phyloP scores from a whole-genome alignment of 2,888 invertebrate species.

The Napeogenes inachia region DNA sequence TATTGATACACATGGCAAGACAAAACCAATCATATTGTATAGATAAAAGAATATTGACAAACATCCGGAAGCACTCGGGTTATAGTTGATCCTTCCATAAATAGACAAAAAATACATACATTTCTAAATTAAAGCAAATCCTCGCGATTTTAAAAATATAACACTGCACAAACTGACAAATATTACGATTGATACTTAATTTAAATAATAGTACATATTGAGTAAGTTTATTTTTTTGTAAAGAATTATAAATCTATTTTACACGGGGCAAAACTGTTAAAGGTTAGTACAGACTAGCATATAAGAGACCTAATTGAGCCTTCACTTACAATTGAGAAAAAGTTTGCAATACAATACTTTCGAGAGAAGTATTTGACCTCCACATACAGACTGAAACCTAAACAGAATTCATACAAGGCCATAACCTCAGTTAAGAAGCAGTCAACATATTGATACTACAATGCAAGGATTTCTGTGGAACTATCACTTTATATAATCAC shows the following conservation, averaged over 20 bases:
- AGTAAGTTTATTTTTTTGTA: background rate
- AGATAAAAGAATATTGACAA: background rate
- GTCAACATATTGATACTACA: background rate
- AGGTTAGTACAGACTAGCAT: constrained; percentile 1
- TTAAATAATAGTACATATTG: background rate
- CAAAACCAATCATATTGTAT: background rate
- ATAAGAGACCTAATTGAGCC: background rate
- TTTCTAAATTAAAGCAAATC: background rate
- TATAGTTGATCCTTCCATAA: too few species aligned
- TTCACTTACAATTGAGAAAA: background rate
- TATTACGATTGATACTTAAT: background rate
- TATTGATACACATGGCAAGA: too few species aligned
- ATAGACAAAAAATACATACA: background rate
- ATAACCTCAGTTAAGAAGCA: constrained; percentile 8
- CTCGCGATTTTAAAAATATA: background rate
- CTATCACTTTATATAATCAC: constrained; percentile 11
- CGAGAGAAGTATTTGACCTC: constrained; percentile 19
- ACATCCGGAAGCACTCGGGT: too few species aligned
- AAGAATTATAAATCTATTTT: background rate
- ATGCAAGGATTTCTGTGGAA: constrained; percentile 3
- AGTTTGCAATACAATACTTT: constrained; percentile 13
- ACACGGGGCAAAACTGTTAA: background rate
- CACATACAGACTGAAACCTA: constrained; percentile 13
- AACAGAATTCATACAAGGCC: constrained; percentile 9
- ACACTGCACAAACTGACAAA: background rate